Base-by-base conservation (phyloP, 1,140 invertebrate genomes). In the Heliconius himera region DNA sequence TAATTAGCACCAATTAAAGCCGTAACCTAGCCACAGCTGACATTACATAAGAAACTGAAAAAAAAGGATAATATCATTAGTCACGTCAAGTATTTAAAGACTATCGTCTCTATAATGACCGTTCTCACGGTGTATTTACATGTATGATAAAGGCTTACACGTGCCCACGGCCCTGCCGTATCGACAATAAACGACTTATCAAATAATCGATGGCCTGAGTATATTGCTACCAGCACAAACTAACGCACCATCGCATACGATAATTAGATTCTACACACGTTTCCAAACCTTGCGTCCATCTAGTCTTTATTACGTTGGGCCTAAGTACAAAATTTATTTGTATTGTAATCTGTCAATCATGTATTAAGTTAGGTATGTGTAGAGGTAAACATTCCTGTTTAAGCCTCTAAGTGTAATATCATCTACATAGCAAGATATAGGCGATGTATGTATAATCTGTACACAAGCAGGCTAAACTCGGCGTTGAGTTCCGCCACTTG, bases 141-240 rank as follows among this genome's bases (percentile, higher is more conserved):
- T 33, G 54, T 76, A 38, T 22, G 66, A 71, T 77, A 46, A 73
- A 76, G 49, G 38, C 74, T 81, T 83, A 73, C 89, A 89, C 87
- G 88, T 90, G 90, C 83, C 78, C 72, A 80, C 49, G 78, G 60
- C 80, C 77, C 81, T 77, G 78, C 78, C 78, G 79, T 74, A 70
- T 78, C 85, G 86, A 90, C 90, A 90, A 87, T 85, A 85, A 81
- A 76, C 82, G 80, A 87, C 87, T 90, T 90, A 92, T 91, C 90
- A 91, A 92, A 92, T 92, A 92, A 92, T 92, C 89, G 87, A 91
- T 91, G 85, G 85, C 84, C 80, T 84, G 84, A n/a, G 36, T 72
- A 72, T 89, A 85, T 82, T 81, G 80, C 72, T 78, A 77, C 73
- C 79, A 73, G 76, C 82, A 81, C 78, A 78, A 75, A 83, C 71